Base-by-base conservation (phyloP, 2,888 invertebrate genomes). In the Trypoxylon attenuatum region DNA sequence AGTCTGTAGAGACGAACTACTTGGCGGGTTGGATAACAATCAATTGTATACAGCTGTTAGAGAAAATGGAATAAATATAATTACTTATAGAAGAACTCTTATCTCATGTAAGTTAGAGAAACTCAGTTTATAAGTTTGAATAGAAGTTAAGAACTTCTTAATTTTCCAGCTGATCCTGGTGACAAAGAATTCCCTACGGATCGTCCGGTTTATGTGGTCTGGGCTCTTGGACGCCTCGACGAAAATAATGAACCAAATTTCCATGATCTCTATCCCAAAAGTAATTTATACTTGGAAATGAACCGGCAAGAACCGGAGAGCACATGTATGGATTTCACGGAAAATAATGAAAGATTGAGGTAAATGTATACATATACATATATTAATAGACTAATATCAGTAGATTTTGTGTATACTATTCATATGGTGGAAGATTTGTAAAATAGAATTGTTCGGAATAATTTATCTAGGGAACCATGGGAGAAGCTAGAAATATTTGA, bases 161-260 rank as follows among this genome's bases (percentile, higher is more conserved):
- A 1, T 2, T 13, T 47, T 86, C 2, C 83, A 94, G 95, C 92
- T 78, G 96, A 96, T 88, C 76, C 88, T 57, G 92, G 94, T 23
- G 96, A 96, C 82, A 93, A 91, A 81, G 92, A 92, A 83, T 92
- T 92, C 87, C 89, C 90, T 27, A 88, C 91, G 58, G 91, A 92
- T 71, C 89, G 89, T 19, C 87, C 90, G 0, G 87, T 89, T 62
- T 92, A 90, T 81, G 89, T 93, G 15, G 91, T 96, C 56, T 97
- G 96, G 96, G 95, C 96, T 0, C 87, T 96, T 55, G 97, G 97
- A 2, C 89, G 91, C 69, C 88, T 96, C 71, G 95, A 95, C 85
- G 89, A 90, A 21, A 92, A 91, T 73, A 91, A 91, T 65, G 94
- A 95, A 83, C 96, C 96, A 0, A 91, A 92, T 71, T 95, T 94